Percentiles rank a stretch among this genome's conserved stretches.
These are phyloP conservation scores for Hippocampus comes DNA, from an alignment of 2,113 vertebrate genomes.

Conservation along the genomic window DNA sequence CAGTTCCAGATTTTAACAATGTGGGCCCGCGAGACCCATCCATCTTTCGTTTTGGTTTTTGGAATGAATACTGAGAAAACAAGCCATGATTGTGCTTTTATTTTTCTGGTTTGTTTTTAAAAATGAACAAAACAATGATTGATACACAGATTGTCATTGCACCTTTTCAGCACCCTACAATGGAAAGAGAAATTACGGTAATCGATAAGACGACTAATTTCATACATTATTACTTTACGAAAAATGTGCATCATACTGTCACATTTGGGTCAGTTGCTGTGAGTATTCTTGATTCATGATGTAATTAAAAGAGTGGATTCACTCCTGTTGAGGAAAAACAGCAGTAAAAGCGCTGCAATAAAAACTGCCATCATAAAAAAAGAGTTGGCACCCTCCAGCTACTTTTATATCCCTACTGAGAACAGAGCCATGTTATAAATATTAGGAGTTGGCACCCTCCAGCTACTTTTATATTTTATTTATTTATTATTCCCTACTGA, in stretches of 20 bases:
- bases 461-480: slow-evolving; percentile 14
- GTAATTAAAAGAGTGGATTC: slow-evolving; percentile 12
- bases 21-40: no score
- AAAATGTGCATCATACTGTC: slow-evolving; percentile 1
- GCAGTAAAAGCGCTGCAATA: slow-evolving; percentile 6
- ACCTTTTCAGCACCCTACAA: background rate
- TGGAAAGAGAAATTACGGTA: background rate
- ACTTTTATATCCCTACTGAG: slow-evolving; percentile 16
- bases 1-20: no score
- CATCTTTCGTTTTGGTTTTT: no score
- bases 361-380: slow-evolving; percentile 17
- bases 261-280: slow-evolving; percentile 19
- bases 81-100: no score
- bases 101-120: no score
- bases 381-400: slow-evolving; percentile 22
- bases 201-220: background rate
- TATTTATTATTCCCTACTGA: no score
- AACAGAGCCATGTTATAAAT: slow-evolving; percentile 20
- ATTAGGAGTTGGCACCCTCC: slow-evolving; percentile 20
- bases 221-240: background rate
- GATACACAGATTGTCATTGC: no score
- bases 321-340: slow-evolving; percentile 9
- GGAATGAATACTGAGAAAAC: no score
- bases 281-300: slow-evolving; percentile 8
- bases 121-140: no score